Base-by-base conservation (phyloP, 2,888 invertebrate genomes). In the Drosophila atripex region DNA sequence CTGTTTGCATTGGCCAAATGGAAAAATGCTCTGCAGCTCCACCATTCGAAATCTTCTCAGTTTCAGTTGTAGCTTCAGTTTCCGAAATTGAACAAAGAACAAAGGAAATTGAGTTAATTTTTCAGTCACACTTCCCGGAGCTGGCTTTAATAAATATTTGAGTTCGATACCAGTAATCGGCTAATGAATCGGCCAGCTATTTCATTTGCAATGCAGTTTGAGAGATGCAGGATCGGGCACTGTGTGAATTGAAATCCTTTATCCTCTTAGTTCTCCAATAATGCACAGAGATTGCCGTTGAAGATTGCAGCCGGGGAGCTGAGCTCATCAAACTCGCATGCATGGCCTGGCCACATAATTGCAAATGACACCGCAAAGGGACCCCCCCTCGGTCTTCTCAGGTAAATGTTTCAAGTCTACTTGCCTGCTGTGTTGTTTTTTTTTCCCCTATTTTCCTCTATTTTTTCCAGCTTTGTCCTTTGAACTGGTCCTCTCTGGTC, bases 321-420 rank as follows among this genome's bases (percentile, higher is more conserved):
- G 28, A 55, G 60, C 70, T 69, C 72, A 71, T 71, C 71, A 71
- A 75, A 75, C 49, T 65, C 68, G 45, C 65, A 64, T 66, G 65
- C 74, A 64, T 77, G 61, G 77, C 47, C 68, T 68, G 58, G 56
- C 65, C 53, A 50, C 68, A 77, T 77, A 77, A 76, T 77, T 74
- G 76, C 61, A 76, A 76, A 74, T 64, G 76, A 68, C 68, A 71
- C 68, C 71, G 77, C 58, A 77, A 72, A 72, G 65, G 47, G 59
- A 54, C 43, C 47, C 8, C 28, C 38, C 28, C 57, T 53, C 47
- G 43, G 45, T 47, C 53, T 43, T 49, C 28, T 61, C 63, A 71
- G 58, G 69, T 18, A 73, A 84, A 73, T 80, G 73, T 71, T 87
- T 73, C 80, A 64, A 80, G 72, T 71, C 73, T 77, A 49, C 57